Evolutionary conservation across 2,113 vertebrate genomes (phyloP).

Genomic region (Dasyprocta punctata): DNA sequence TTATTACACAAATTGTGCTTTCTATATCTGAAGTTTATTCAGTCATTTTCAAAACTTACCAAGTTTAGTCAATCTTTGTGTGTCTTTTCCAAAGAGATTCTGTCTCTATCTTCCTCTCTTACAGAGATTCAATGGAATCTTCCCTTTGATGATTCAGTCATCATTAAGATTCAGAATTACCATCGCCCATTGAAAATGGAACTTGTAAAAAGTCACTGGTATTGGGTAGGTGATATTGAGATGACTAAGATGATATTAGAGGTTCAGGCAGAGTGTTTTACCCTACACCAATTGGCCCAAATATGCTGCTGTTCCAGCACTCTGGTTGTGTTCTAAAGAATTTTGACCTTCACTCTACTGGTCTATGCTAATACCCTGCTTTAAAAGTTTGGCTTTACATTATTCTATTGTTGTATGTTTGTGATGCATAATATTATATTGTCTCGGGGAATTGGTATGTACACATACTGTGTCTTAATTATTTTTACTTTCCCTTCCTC

Average conservation of each 20-base stretch:
- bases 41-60: background rate
- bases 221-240: background rate
- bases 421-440: background rate
- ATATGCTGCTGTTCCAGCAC: background rate
- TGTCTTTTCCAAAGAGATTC: background rate
- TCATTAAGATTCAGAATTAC: background rate
- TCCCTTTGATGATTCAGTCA: background rate
- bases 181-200: background rate
- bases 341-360: background rate
- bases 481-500: background rate
- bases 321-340: background rate
- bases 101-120: background rate
- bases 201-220: background rate
- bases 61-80: background rate
- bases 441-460: background rate
- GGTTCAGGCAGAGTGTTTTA: background rate
- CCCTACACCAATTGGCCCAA: background rate
- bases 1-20: background rate
- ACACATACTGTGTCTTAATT: background rate
- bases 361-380: background rate
- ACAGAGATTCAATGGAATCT: background rate
- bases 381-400: background rate
- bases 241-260: background rate
- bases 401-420: background rate
- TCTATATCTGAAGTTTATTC: constrained; percentile 38